Evolutionary conservation across 2,888 invertebrate species (phyloP).

Genomic region (Epicampocera succincta): DNA sequence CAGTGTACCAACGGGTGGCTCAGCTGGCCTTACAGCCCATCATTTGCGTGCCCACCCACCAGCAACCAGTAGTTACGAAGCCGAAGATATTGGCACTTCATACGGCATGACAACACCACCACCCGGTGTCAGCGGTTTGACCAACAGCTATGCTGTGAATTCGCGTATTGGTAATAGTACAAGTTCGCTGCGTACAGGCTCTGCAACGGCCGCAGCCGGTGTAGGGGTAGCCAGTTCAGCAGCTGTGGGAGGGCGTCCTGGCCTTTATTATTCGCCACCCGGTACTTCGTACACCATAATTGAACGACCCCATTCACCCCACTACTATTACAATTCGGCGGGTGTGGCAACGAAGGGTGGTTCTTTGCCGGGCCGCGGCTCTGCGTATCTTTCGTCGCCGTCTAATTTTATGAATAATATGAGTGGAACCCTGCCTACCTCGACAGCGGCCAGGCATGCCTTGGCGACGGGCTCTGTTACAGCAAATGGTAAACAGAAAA

Average conservation of each 20-base stretch:
- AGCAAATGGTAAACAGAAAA: slow-evolving; percentile 84
- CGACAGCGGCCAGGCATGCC: slow-evolving; percentile 81
- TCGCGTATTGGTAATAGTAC: slow-evolving; percentile 81
- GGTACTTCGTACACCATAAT: slow-evolving; percentile 95
- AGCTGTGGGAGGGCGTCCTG: slow-evolving; percentile 83
- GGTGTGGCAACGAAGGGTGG: slow-evolving; percentile 81
- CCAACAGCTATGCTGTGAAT: slow-evolving; percentile 76
- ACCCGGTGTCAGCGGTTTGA: slow-evolving; percentile 74
- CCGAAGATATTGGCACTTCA: slow-evolving; percentile 79
- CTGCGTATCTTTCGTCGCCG: slow-evolving; percentile 87
- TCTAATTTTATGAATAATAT: slow-evolving; percentile 83
- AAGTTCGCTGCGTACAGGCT: slow-evolving; percentile 82
- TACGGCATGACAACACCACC: slow-evolving; percentile 78
- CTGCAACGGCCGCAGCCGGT: slow-evolving; percentile 30
- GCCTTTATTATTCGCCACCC: slow-evolving; percentile 92
- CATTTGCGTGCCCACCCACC: slow-evolving; percentile 74
- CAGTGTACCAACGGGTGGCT: slow-evolving; percentile 78
- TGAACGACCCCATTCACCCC: slow-evolving; percentile 88
- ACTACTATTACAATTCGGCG: slow-evolving; percentile 83
- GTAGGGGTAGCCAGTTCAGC: slow-evolving; percentile 47
- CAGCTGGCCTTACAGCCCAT: slow-evolving; percentile 76
- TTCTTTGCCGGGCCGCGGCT: slow-evolving; percentile 82
- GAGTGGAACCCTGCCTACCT: slow-evolving; percentile 80
- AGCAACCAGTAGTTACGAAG: slow-evolving; percentile 81
- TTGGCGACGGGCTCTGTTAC: slow-evolving; percentile 74